A percentile compares a stretch with the other conserved stretches of the same genome.
Evolutionary conservation across 2,113 vertebrate genomes (phyloP).

Genomic region (Corapipo altera): DNA sequence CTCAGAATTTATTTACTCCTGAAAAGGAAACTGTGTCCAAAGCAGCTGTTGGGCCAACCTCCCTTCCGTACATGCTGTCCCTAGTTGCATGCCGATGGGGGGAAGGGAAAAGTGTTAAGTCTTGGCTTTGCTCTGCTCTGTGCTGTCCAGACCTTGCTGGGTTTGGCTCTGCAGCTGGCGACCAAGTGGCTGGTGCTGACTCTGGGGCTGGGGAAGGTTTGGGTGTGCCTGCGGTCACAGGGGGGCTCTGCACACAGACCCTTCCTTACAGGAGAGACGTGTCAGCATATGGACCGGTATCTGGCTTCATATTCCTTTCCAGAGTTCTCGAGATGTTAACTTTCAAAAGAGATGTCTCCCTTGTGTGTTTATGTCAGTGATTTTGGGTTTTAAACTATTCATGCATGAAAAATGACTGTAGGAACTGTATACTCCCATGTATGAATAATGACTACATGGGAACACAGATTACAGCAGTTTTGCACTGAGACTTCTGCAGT

Average conservation of each 20-base stretch:
- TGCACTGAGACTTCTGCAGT: neutral
- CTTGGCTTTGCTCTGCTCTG: neutral
- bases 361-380: neutral
- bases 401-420: slow-evolving; percentile 48
- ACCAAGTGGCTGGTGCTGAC: rapidly evolving
- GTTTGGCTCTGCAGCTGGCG: neutral
- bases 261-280: neutral
- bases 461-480: slow-evolving; percentile 17
- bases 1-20: neutral
- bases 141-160: neutral
- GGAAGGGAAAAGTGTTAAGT: neutral
- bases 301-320: neutral
- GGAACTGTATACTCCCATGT: slow-evolving; percentile 2
- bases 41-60: neutral
- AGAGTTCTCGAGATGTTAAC: neutral
- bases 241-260: neutral
- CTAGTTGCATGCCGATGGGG: neutral
- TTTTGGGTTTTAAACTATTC: slow-evolving; percentile 29
- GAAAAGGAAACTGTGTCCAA: neutral
- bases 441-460: neutral
- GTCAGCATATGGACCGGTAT: neutral
- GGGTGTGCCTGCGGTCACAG: rapidly evolving
- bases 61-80: neutral
- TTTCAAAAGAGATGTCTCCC: neutral
- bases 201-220: neutral